phyloP scores from a whole-genome alignment of 2,797 vertebrate species.

The Salarias fasciatus region DNA sequence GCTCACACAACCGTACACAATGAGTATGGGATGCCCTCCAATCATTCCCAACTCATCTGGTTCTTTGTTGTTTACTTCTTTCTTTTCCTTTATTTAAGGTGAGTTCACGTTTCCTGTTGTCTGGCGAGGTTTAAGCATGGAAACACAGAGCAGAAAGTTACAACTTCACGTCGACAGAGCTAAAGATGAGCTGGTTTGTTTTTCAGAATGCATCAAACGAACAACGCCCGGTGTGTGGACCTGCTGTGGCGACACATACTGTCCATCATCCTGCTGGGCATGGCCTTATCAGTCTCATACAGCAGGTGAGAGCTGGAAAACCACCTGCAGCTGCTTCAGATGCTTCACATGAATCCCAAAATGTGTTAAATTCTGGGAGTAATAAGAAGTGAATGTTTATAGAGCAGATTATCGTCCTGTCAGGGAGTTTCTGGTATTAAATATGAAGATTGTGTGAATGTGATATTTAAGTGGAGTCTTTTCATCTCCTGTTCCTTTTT shows the following conservation, averaged over 20 bases:
- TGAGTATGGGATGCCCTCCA: slow-evolving; percentile 98
- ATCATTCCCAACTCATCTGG: slow-evolving; percentile 98
- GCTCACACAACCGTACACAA: slow-evolving; percentile 87
- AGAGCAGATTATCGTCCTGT: too few relatives aligned
- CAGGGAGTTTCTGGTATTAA: too few relatives aligned
- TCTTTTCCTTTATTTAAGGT: slow-evolving; percentile 99
- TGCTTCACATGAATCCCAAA: too few relatives aligned
- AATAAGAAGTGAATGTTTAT: too few relatives aligned
- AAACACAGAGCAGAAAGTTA: background rate
- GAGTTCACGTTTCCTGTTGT: slow-evolving; percentile 50
- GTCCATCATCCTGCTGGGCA: slow-evolving; percentile 90
- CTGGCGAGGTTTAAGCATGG: background rate
- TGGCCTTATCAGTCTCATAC: slow-evolving; percentile 94
- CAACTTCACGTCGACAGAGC: background rate
- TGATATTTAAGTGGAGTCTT: too few relatives aligned
- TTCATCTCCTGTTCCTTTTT: too few relatives aligned
- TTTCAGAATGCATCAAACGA: slow-evolving; percentile 98
- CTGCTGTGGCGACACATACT: slow-evolving; percentile 97
- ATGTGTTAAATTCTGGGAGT: too few relatives aligned
- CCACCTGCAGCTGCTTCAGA: too few relatives aligned
- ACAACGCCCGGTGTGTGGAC: slow-evolving; percentile 98
- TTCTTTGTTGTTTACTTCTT: slow-evolving; percentile 99
- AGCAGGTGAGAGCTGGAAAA: slow-evolving; percentile 86
- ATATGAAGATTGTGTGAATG: too few relatives aligned
- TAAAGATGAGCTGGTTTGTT: background rate